Conservation (phyloP, 1,140 invertebrate genomes). For the Penaeus japonicus region DNA sequence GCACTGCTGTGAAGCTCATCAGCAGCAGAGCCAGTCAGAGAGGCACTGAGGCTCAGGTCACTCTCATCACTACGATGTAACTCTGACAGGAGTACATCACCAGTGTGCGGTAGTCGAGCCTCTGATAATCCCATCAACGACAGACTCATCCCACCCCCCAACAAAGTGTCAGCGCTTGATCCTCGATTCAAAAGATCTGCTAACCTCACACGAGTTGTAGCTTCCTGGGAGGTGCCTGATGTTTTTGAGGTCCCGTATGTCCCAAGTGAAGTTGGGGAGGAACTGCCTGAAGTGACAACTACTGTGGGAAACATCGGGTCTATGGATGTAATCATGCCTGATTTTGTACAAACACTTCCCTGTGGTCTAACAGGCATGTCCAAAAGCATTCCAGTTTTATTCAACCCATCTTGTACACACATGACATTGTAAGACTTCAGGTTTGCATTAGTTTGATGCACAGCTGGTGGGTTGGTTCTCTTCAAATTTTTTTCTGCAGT, state of each 20-base stretch:
- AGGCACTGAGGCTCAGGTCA: conserved; percentile 41
- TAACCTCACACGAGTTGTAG: conserved; percentile 24
- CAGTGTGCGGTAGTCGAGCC: conserved; percentile 21
- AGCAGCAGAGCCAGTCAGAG: conserved; percentile 6
- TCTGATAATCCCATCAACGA: conserved; percentile 26
- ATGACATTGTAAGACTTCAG: neutral
- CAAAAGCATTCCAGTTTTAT: conserved; percentile 11
- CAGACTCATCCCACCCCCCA: neutral
- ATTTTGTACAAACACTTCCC: conserved; percentile 8
- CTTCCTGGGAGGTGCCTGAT: neutral
- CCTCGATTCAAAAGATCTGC: conserved; percentile 29
- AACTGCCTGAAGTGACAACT: conserved; percentile 23
- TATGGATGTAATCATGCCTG: conserved; percentile 32
- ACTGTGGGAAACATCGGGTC: conserved; percentile 50
- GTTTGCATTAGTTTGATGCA: neutral
- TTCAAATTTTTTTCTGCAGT: conserved; percentile 21
- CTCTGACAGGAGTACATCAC: conserved; percentile 47
- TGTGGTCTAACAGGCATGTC: conserved; percentile 12
- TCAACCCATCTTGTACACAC: conserved; percentile 11
- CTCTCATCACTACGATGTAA: conserved; percentile 48
- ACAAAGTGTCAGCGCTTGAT: conserved; percentile 7
- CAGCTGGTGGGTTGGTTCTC: neutral
- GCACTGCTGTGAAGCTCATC: conserved; percentile 39
- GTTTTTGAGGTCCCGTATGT: neutral
- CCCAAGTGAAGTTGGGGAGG: conserved; percentile 26